These are phyloP conservation scores for Sipha flava DNA, from an alignment of 1,140 invertebrate species.

Conservation along the genomic window DNA sequence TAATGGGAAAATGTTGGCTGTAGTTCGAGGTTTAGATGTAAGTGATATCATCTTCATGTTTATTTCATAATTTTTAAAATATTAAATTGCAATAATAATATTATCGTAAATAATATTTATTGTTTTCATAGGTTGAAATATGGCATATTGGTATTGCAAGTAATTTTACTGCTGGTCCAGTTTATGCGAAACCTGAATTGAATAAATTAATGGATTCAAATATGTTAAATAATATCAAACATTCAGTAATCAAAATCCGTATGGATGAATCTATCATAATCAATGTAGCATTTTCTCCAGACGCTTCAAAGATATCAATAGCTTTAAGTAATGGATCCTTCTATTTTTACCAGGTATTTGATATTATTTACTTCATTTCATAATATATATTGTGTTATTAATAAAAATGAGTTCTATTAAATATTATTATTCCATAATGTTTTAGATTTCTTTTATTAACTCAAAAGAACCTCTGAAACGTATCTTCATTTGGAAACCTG, in stretches of 20 bases:
- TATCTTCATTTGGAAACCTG: slow-evolving; percentile 84
- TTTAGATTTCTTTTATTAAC: slow-evolving; percentile 47
- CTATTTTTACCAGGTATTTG: slow-evolving; percentile 77
- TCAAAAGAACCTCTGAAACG: slow-evolving; percentile 59
- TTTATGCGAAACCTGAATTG: neutral
- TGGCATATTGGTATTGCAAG: slow-evolving; percentile 7
- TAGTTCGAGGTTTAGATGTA: neutral
- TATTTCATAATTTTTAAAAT: neutral
- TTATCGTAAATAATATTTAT: neutral
- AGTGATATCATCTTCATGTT: too few relatives aligned
- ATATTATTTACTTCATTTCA: neutral
- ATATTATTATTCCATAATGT: neutral
- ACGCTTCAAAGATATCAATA: slow-evolving; percentile 84
- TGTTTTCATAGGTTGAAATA: slow-evolving; percentile 10
- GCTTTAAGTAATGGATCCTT: slow-evolving; percentile 78
- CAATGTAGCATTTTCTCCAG: slow-evolving; percentile 83
- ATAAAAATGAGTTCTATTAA: neutral
- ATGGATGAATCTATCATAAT: slow-evolving; percentile 48
- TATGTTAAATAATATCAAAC: neutral
- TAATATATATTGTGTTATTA: neutral
- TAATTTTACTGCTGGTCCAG: neutral
- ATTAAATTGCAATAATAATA: neutral
- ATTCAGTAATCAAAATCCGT: slow-evolving; percentile 35
- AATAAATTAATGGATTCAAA: neutral
- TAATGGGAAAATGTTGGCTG: slow-evolving; percentile 12